A percentile compares a stretch with the other conserved stretches of the same genome.
Evolutionary conservation across 2,113 vertebrate species (phyloP).

Genomic region (Gallinago jamesoni): DNA sequence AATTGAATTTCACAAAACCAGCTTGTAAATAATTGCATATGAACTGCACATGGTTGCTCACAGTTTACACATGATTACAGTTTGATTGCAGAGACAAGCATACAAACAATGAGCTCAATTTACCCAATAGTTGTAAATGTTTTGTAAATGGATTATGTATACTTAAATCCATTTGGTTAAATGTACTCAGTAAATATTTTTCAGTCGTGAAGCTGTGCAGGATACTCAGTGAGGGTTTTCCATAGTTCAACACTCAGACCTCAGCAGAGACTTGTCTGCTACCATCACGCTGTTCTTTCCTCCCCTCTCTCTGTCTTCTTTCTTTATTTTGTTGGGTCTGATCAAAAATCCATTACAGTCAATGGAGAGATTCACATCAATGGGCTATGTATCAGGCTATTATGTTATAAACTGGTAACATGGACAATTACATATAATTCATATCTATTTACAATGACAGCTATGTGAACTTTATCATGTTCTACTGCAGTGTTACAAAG

Average conservation of each 20-base stretch:
- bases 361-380: not conserved
- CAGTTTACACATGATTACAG: conserved; percentile 69
- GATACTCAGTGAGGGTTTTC: not conserved
- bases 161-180: conserved; percentile 55
- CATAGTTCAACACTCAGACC: not conserved
- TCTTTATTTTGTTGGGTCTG: not conserved
- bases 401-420: not conserved
- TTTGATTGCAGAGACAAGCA: conserved; percentile 64
- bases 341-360: not conserved
- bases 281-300: not conserved
- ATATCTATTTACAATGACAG: not conserved
- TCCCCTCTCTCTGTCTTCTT: not conserved
- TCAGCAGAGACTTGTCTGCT: not conserved
- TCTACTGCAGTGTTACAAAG: not conserved
- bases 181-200: conserved; percentile 63
- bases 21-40: conserved; percentile 67
- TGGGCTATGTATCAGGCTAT: not conserved
- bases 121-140: conserved; percentile 58
- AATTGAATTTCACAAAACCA: conserved; percentile 57
- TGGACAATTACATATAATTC: not conserved
- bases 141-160: conserved; percentile 66
- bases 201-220: conserved; percentile 34
- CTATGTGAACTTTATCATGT: not conserved
- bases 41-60: conserved; percentile 62
- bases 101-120: conserved; percentile 70